Evolutionary conservation across 1,140 invertebrate species (phyloP).

Genomic region (Oryctes rhinoceros): DNA sequence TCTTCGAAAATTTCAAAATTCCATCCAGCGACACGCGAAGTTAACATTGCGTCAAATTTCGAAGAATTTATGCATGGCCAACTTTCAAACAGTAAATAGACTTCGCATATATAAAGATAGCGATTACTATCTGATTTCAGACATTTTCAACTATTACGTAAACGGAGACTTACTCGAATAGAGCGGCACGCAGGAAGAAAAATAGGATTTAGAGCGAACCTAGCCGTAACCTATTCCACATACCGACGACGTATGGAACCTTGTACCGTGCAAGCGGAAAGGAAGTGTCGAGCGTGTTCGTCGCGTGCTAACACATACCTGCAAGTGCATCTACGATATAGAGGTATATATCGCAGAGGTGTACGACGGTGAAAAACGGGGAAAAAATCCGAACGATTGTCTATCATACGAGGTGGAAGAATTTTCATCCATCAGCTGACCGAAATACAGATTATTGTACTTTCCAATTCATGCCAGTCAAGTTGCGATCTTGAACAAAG

Average conservation of each 20-base stretch:
- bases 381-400: conserved; percentile 21
- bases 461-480: conserved; percentile 34
- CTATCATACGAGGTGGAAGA: conserved; percentile 19
- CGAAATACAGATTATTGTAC: conserved; percentile 34
- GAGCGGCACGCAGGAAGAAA: neutral
- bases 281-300: neutral
- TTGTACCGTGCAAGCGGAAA: neutral
- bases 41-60: no score
- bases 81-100: no score
- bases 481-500: conserved; percentile 37
- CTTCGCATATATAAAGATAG: no score
- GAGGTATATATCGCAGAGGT: neutral
- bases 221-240: neutral
- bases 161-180: neutral
- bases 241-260: neutral
- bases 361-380: conserved; percentile 17
- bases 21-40: no score
- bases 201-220: neutral
- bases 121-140: no score
- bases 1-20: no score
- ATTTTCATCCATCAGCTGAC: conserved; percentile 34
- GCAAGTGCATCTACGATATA: neutral
- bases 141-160: no score
- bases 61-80: no score
- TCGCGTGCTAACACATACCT: neutral